Conservation (phyloP, 2,113 vertebrate species). For the Odocoileus hemionus region DNA sequence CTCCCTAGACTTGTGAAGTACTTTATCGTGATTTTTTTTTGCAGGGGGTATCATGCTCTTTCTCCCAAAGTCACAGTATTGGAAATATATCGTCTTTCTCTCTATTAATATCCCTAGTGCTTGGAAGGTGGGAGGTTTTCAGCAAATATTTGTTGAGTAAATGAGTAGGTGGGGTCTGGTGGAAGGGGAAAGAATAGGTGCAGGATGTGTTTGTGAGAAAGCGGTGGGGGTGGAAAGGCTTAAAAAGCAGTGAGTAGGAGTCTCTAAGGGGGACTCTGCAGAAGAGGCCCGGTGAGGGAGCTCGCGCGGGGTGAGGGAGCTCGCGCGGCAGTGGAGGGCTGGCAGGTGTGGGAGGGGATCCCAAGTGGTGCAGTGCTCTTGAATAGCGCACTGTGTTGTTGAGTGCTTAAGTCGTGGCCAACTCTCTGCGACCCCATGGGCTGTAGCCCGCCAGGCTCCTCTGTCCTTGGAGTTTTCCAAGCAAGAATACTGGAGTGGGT, state of each 20-base stretch:
- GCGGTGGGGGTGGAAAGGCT: not conserved
- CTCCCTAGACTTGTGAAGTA: not conserved
- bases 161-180: not conserved
- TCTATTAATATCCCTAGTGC: not conserved
- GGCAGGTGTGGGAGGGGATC: not conserved
- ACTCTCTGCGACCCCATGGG: not conserved
- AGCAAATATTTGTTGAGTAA: not conserved
- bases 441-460: not conserved
- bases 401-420: not conserved
- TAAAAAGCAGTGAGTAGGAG: not conserved
- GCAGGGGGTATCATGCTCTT: not conserved
- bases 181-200: not conserved
- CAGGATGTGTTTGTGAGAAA: not conserved
- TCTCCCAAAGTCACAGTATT: not conserved
- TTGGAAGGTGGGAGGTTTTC: not conserved
- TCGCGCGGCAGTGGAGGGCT: not conserved
- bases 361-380: not conserved
- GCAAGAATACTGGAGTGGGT: not conserved
- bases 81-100: not conserved
- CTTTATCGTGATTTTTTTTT: not conserved
- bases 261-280: not conserved
- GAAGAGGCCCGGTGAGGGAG: not conserved
- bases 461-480: not conserved
- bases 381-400: not conserved
- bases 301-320: not conserved